Evolutionary conservation across 2,113 vertebrate genomes (phyloP).

Genomic region (Centropus unirufus): DNA sequence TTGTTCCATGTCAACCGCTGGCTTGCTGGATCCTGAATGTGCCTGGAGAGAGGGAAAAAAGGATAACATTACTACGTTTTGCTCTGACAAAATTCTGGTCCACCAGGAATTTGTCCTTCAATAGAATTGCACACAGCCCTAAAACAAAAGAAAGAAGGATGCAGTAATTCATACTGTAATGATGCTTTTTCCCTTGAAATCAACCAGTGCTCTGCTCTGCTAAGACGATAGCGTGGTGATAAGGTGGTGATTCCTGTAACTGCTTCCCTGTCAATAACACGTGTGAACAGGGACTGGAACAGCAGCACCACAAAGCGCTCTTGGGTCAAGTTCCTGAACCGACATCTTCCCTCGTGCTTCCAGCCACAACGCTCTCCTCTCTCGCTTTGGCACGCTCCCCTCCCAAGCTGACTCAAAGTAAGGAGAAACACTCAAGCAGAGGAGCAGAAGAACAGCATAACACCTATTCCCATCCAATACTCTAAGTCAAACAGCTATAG

Average conservation of each 20-base stretch:
- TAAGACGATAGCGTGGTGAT: not conserved
- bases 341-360: not conserved
- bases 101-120: not conserved
- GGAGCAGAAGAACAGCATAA: not conserved
- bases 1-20: conserved; percentile 98
- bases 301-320: not conserved
- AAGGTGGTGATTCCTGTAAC: not conserved
- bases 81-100: not conserved
- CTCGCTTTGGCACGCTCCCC: not conserved
- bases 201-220: fast-evolving
- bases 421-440: not conserved
- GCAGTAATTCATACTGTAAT: fast-evolving
- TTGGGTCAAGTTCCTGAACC: not conserved
- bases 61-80: fast-evolving
- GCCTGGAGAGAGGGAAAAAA: conserved; percentile 74
- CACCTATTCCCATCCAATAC: no score
- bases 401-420: not conserved
- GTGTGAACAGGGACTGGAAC: no score
- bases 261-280: not conserved
- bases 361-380: not conserved
- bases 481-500: not conserved
- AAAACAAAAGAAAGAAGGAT: not conserved
- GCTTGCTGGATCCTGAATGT: conserved; percentile 97
- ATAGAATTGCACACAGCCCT: not conserved
- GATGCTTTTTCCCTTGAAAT: not conserved